These are phyloP conservation scores for Hymenopus coronatus DNA, from an alignment of 2,888 invertebrate genomes.

Conservation along the genomic window DNA sequence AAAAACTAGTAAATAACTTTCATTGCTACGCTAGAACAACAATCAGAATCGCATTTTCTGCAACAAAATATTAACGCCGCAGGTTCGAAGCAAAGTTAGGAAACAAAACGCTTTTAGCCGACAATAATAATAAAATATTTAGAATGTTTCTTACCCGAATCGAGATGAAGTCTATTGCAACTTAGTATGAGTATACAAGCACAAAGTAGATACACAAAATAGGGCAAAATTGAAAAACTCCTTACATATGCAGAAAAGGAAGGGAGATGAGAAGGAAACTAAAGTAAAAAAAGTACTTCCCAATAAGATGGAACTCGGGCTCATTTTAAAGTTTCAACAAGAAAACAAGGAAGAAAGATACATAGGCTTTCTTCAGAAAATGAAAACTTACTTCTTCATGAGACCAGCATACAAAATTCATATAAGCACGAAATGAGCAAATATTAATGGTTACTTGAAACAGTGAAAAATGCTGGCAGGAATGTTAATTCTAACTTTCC, in stretches of 20 bases:
- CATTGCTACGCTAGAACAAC: too few relatives aligned
- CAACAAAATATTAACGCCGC: background rate
- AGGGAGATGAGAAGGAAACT: conserved; percentile 14
- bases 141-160: background rate
- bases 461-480: background rate
- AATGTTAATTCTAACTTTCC: background rate
- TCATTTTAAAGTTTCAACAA: conserved; percentile 29
- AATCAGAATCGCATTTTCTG: too few relatives aligned
- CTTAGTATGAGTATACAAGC: conserved; percentile 5
- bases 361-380: conserved; percentile 6
- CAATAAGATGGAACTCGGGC: conserved; percentile 26
- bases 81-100: background rate
- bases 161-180: conserved; percentile 14
- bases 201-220: conserved; percentile 20
- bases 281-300: conserved; percentile 16
- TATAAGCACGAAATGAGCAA: background rate
- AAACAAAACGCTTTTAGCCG: background rate
- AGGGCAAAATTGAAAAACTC: conserved; percentile 27
- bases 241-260: conserved; percentile 27
- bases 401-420: background rate
- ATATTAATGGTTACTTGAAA: background rate
- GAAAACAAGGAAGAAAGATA: conserved; percentile 14
- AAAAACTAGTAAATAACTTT: too few relatives aligned
- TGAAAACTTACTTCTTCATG: conserved; percentile 12
- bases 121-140: conserved; percentile 1